Base-by-base conservation (phyloP, 2,113 vertebrate genomes). In the Siniperca knerii region DNA sequence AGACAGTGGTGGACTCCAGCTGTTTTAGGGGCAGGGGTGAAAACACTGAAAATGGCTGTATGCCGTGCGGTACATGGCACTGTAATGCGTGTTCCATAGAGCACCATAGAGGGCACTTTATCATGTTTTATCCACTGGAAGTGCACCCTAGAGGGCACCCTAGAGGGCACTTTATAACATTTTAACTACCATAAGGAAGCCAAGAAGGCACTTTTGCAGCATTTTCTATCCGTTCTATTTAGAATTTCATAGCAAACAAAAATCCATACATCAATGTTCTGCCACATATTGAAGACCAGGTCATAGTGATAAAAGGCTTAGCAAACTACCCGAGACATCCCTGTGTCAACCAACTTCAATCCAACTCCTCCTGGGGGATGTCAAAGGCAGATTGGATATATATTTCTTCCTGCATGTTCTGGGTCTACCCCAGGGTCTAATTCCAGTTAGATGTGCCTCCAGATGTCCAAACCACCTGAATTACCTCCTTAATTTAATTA, bases 31-130 rank as follows among this genome's bases (percentile, higher is more conserved):
- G 29, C 29, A 29, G 29, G 29, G 29, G 29, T 29, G 29, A 29
- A 29, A n/a, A n/a, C n/a, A n/a, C n/a, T n/a, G n/a, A n/a, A 1
- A 29, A 1, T 1, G 1, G 29, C 29, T 1, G 29, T 29, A 29
- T 29, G 29, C 29, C 1, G 29, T 29, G 29, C 29, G 29, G 29
- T 29, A 29, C 29, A 29, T 29, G 29, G 29, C 1, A 29, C 29
- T 29, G 29, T 29, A 29, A 29, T 29, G 29, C 29, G 1, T n/a
- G n/a, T n/a, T n/a, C n/a, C n/a, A n/a, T n/a, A n/a, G n/a, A n/a
- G n/a, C 29, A 29, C 29, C 29, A 29, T 29, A 29, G 29, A 29
- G 29, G 29, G 29, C 29, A 29, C 29, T 29, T 29, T 29, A 29
- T 29, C 29, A 29, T 2, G 29, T 29, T 29, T 29, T 1, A 2